A percentile compares a stretch with the other conserved stretches of the same genome.
These are phyloP conservation scores for Natrix natrix DNA, from an alignment of 2,797 vertebrate species.

Conservation along the genomic window DNA sequence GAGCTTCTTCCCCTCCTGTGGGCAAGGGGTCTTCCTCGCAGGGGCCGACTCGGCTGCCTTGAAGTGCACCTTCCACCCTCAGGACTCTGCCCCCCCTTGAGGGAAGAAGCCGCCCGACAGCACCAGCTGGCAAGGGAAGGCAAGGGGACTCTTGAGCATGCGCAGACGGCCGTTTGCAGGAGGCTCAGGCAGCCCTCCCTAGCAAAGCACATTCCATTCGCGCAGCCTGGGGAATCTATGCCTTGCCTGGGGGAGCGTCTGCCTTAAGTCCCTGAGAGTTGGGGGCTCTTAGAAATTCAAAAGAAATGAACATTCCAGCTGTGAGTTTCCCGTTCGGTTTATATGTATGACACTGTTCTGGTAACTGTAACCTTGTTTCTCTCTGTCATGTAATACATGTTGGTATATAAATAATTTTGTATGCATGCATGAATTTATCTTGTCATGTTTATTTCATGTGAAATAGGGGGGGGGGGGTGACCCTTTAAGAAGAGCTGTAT, in stretches of 20 bases:
- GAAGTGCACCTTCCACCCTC: neutral
- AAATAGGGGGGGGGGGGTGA: too few relatives aligned
- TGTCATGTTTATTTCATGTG: too few relatives aligned
- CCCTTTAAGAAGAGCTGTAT: too few relatives aligned
- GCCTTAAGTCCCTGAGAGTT: neutral
- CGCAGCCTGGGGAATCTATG: neutral
- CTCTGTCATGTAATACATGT: too few relatives aligned
- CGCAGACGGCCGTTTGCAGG: neutral
- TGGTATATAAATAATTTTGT: too few relatives aligned
- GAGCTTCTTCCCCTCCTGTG: neutral
- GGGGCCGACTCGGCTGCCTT: neutral
- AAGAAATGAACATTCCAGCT: neutral
- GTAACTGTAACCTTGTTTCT: too few relatives aligned
- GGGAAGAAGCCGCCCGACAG: neutral
- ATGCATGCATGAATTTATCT: too few relatives aligned
- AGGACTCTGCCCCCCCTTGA: neutral
- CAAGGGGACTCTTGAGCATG: neutral
- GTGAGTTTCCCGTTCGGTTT: neutral
- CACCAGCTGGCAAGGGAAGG: neutral
- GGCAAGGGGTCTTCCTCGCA: neutral
- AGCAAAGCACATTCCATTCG: fast-evolving
- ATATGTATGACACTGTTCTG: too few relatives aligned
- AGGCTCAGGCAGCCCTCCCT: neutral
- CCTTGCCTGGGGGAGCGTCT: neutral
- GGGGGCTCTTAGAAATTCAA: neutral